Base-by-base conservation (phyloP, 2,888 invertebrate species). In the Xestia rhomboidea region DNA sequence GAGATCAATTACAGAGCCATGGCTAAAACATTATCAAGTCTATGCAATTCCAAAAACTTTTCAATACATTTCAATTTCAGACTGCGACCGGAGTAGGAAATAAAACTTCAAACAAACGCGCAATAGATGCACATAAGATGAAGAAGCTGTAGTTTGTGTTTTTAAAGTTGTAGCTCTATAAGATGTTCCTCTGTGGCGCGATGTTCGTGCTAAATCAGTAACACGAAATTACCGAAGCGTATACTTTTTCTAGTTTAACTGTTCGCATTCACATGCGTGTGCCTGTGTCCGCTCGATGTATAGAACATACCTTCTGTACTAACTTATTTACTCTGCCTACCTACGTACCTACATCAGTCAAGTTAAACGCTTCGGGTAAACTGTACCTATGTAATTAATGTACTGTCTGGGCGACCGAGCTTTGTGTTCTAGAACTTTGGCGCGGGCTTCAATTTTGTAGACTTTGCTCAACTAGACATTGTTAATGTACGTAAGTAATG, bases 321-420 rank as follows among this genome's bases (percentile, higher is more conserved):
- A 64, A n/a, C 15, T 15, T 64, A 11, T 64, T 63, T 38, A 63
- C 38, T n/a, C 6, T 38, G 7, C n/a, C 24, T n/a, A 63, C 60
- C 11, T 70, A n/a, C n/a, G n/a, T n/a, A n/a, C n/a, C n/a, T n/a
- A n/a, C 44, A 60, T 60, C 49, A 51, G 57, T 68, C 27, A 77
- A 77, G 44, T 77, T 68, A 71, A 81, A 62, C 66, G 15, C 24
- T 63, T 46, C 6, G 2, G 5, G 46, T 67, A 70, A 69, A 62
- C 51, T 75, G 46, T 62, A 44, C 44, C 13, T 63, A 54, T 70
- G 83, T 77, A 82, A 81, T 73, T 81, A 67, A 44, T 73, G 27
- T n/a, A n/a, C n/a, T 44, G 51, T 62, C 49, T 67, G 41, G 27
- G 6, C 21, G 44, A 69, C 68, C 57, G 24, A 51, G 34, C 34